A percentile compares a stretch with the other conserved stretches of the same genome.
Conservation (phyloP, 2,113 vertebrate species). For the Trematocara variabile region DNA sequence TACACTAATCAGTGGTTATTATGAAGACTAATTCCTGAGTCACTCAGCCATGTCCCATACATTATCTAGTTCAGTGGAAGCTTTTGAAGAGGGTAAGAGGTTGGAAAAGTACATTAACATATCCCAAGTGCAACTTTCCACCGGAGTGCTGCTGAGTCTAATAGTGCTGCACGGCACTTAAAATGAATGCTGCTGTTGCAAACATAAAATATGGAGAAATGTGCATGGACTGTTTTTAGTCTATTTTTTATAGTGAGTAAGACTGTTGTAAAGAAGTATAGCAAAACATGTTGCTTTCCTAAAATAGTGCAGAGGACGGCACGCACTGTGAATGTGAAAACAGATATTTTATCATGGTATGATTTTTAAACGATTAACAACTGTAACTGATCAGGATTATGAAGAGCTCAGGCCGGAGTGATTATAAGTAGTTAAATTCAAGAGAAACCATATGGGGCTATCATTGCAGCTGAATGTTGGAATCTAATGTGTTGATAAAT, state of each 20-base stretch:
- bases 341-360: neutral
- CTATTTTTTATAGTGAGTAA: neutral
- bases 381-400: neutral
- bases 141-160: neutral
- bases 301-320: too few relatives aligned
- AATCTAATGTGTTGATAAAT: neutral
- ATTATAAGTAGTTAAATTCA: neutral
- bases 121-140: neutral
- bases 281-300: neutral
- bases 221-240: neutral
- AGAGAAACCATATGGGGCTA: neutral
- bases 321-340: too few relatives aligned
- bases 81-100: neutral
- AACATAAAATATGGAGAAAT: neutral
- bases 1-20: slow-evolving; percentile 44
- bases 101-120: neutral
- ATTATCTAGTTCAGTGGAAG: slow-evolving; percentile 36
- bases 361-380: neutral
- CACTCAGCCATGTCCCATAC: slow-evolving; percentile 21
- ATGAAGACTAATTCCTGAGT: slow-evolving; percentile 28
- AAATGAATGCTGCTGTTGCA: neutral
- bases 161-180: neutral
- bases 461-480: neutral
- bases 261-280: neutral
- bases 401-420: neutral